These are phyloP conservation scores for Copidosoma floridanum DNA, from an alignment of 1,140 invertebrate species.

Conservation along the genomic window DNA sequence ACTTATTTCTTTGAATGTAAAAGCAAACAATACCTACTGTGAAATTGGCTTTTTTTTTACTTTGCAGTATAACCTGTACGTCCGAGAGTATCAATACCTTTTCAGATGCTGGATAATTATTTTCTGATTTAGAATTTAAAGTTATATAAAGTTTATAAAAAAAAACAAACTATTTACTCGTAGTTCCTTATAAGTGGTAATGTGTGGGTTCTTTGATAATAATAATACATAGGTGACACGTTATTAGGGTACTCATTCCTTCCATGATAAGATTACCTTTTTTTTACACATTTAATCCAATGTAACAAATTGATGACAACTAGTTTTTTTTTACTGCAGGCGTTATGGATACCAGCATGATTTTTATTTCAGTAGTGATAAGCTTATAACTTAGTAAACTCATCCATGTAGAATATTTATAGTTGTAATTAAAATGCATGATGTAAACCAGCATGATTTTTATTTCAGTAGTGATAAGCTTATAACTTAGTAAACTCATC, in stretches of 20 bases:
- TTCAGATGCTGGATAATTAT: background rate
- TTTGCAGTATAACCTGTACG: background rate
- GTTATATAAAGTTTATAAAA: background rate
- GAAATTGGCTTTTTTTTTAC: background rate
- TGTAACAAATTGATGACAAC: too few relatives aligned
- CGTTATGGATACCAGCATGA: background rate
- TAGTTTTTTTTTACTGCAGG: too few relatives aligned
- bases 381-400: background rate
- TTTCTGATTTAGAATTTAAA: background rate
- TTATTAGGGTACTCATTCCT: too few relatives aligned
- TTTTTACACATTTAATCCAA: background rate
- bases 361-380: background rate
- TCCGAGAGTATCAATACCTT: background rate
- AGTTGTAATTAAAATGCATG: background rate
- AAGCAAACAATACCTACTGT: background rate
- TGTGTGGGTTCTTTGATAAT: too few relatives aligned
- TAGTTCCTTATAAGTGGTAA: too few relatives aligned
- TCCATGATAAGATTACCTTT: background rate
- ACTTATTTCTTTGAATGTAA: too few relatives aligned
- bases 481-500: background rate
- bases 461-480: background rate
- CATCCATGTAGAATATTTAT: background rate
- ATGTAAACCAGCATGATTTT: background rate
- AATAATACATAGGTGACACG: too few relatives aligned
- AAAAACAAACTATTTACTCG: background rate